Percentiles rank a stretch among this genome's conserved stretches.
phyloP scores from a whole-genome alignment of 2,888 invertebrate species.

The Stratiomys singularior region DNA sequence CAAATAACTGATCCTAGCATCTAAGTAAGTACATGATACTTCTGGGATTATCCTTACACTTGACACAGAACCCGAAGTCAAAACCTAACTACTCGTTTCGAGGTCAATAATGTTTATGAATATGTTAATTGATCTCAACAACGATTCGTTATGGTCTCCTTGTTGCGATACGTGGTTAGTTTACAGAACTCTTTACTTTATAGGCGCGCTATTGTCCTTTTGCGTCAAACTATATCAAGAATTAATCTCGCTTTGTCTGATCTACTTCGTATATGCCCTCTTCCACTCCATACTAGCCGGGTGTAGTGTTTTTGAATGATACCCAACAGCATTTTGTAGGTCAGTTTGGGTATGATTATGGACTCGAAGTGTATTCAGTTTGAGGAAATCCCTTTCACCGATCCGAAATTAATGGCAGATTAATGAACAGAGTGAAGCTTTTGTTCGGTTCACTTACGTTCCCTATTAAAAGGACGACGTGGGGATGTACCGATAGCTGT shows the following conservation, averaged over 20 bases:
- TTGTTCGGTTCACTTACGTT: constrained; percentile 35
- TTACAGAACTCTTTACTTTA: constrained; percentile 22
- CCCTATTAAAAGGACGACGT: neutral
- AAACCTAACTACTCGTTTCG: neutral
- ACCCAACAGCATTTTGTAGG: constrained; percentile 13
- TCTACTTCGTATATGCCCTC: neutral
- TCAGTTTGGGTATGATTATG: constrained; percentile 34
- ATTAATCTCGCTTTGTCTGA: neutral
- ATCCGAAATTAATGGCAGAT: constrained; percentile 45
- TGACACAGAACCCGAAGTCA: too few species aligned
- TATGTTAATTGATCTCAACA: constrained; percentile 34
- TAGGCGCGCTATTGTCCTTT: neutral
- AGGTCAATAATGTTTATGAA: constrained; percentile 26
- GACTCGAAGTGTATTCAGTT: constrained; percentile 14
- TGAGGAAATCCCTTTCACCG: constrained; percentile 40
- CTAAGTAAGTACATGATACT: too few species aligned
- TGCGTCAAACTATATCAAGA: neutral
- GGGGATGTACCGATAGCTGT: neutral
- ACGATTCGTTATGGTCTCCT: constrained; percentile 3
- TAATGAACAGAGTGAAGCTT: constrained; percentile 41
- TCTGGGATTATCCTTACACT: too few species aligned
- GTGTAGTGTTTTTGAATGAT: constrained; percentile 25
- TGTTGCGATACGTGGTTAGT: neutral
- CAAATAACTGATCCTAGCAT: too few species aligned
- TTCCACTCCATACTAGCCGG: neutral